phyloP scores from a whole-genome alignment of 2,113 vertebrate genomes.

The Clupea harengus region DNA sequence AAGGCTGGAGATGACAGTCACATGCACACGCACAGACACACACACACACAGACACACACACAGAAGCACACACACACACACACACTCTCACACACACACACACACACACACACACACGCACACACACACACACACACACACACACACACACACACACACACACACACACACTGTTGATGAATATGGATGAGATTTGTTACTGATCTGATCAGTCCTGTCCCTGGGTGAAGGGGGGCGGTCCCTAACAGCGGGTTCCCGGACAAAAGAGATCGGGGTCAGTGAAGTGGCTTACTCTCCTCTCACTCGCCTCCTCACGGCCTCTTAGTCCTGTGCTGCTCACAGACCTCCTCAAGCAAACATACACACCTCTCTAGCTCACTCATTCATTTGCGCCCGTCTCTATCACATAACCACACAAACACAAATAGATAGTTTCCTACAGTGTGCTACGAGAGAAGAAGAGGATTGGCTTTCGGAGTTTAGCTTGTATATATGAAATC shows the following conservation, averaged over 20 bases:
- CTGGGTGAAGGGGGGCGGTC: neutral
- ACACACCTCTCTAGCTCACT: neutral
- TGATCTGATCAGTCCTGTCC: neutral
- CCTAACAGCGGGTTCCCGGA: neutral
- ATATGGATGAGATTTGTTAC: slow-evolving; percentile 43
- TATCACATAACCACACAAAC: too few relatives aligned
- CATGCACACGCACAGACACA: slow-evolving; percentile 54
- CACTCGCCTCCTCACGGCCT: neutral
- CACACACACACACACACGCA: slow-evolving; percentile 57
- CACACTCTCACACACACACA: slow-evolving; percentile 45
- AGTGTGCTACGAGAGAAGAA: neutral
- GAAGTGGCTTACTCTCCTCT: neutral
- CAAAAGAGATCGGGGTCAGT: neutral
- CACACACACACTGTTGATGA: slow-evolving; percentile 54
- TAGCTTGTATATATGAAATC: neutral
- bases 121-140: slow-evolving; percentile 1
- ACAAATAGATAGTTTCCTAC: too few relatives aligned
- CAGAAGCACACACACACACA: neutral
- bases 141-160: slow-evolving; percentile 10
- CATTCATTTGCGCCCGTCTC: too few relatives aligned
- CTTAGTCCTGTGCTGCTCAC: neutral
- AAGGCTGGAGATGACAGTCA: slow-evolving; percentile 67
- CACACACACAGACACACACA: slow-evolving; percentile 30
- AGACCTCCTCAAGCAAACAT: neutral
- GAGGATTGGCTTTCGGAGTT: neutral